These are phyloP conservation scores for Cephonodes hylas DNA, from an alignment of 2,888 invertebrate genomes.

Conservation along the genomic window DNA sequence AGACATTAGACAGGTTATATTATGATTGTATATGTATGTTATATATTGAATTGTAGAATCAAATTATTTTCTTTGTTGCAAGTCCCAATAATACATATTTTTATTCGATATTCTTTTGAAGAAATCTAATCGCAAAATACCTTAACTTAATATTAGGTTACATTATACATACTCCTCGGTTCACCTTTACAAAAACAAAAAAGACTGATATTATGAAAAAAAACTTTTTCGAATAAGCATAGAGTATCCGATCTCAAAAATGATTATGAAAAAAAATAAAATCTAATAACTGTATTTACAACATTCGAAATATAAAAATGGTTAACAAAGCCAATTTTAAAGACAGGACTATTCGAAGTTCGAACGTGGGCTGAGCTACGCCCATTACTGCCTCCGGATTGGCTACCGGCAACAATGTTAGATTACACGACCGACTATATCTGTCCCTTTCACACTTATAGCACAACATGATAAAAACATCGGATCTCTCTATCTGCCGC, in stretches of 20 bases:
- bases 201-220: not conserved
- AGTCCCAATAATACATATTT: too few relatives aligned
- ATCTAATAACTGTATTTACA: slow-evolving; percentile 3
- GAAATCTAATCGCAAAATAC: too few relatives aligned
- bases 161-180: not conserved
- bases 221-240: not conserved
- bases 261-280: not conserved
- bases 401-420: slow-evolving; percentile 62
- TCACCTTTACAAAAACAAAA: not conserved
- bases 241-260: not conserved
- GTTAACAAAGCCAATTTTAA: slow-evolving; percentile 10
- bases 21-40: too few relatives aligned
- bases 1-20: too few relatives aligned
- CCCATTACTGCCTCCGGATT: slow-evolving; percentile 65
- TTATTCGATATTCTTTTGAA: too few relatives aligned
- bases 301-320: slow-evolving; percentile 9
- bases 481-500: slow-evolving; percentile 49
- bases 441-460: slow-evolving; percentile 50
- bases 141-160: not conserved
- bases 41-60: too few relatives aligned
- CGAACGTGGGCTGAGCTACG: slow-evolving; percentile 30
- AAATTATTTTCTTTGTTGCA: too few relatives aligned
- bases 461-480: slow-evolving; percentile 20
- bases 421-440: slow-evolving; percentile 43
- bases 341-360: slow-evolving; percentile 13